A percentile compares a stretch with the other conserved stretches of the same genome.
Evolutionary conservation across 2,113 vertebrate species (phyloP).

Genomic region (Phoenicopterus ruber): DNA sequence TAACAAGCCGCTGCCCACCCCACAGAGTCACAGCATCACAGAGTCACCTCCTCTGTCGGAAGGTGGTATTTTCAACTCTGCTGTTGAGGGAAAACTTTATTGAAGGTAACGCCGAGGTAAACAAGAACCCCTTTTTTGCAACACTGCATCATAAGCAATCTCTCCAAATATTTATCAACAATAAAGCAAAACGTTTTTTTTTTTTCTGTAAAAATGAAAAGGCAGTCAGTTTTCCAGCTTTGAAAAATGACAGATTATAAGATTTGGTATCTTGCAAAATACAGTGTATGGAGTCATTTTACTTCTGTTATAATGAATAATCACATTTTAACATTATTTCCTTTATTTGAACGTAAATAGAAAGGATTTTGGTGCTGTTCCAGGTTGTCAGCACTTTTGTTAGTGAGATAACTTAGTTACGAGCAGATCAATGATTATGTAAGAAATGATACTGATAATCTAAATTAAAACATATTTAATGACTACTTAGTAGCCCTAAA

Average conservation of each 20-base stretch:
- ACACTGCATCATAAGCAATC: neutral
- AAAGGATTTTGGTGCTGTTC: neutral
- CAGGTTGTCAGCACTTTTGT: neutral
- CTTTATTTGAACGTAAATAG: neutral
- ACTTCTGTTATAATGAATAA: neutral
- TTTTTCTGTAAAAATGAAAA: neutral
- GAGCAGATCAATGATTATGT: neutral
- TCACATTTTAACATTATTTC: neutral
- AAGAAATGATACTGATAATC: neutral
- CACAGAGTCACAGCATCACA: no score
- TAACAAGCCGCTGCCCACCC: neutral
- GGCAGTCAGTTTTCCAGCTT: neutral
- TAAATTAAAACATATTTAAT: slow-evolving; percentile 11
- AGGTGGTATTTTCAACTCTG: neutral
- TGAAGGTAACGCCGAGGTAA: neutral
- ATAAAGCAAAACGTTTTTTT: neutral
- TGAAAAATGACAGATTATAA: neutral
- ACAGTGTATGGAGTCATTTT: neutral
- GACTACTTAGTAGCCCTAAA: neutral
- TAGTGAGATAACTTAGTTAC: neutral
- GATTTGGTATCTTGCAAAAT: neutral
- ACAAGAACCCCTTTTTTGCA: neutral
- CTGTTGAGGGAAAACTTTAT: neutral
- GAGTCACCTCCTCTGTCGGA: neutral
- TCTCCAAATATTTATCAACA: neutral